A percentile compares a stretch with the other conserved stretches of the same genome.
phyloP scores from a whole-genome alignment of 2,113 vertebrate species.

The Argyrosomus japonicus region DNA sequence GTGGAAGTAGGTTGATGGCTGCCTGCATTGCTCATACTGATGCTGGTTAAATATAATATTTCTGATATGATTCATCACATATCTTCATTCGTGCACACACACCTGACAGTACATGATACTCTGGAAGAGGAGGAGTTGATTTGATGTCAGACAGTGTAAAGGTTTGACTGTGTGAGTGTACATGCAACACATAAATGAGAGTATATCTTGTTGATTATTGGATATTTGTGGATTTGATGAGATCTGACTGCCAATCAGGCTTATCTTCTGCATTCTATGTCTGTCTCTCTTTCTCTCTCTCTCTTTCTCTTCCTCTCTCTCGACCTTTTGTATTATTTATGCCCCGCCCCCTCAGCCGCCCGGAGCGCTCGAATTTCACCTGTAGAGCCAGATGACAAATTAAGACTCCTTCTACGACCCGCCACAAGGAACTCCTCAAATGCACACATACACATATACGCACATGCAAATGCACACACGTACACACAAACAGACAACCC shows the following conservation, averaged over 20 bases:
- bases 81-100: neutral
- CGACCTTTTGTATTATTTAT: constrained; percentile 82
- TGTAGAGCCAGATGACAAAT: constrained; percentile 81
- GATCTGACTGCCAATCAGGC: constrained; percentile 35
- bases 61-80: constrained; percentile 17
- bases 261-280: constrained; percentile 41
- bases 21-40: constrained; percentile 25
- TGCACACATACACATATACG: constrained; percentile 33
- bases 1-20: constrained; percentile 38
- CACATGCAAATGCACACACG: constrained; percentile 13
- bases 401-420: constrained; percentile 77
- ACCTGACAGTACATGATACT: neutral
- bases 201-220: constrained; percentile 7
- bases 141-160: constrained; percentile 17
- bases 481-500: constrained; percentile 33
- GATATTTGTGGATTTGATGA: constrained; percentile 25
- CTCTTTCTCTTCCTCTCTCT: constrained; percentile 51
- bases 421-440: constrained; percentile 65
- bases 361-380: constrained; percentile 75
- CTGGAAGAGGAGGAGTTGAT: constrained; percentile 4
- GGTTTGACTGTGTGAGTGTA: neutral
- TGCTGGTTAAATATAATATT: constrained; percentile 31
- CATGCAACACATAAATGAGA: constrained; percentile 1
- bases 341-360: constrained; percentile 76
- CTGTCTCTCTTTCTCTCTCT: constrained; percentile 41